Percentiles rank a stretch among this genome's conserved stretches.
These are phyloP conservation scores for Yasuhikotakia modesta DNA, from an alignment of 2,797 vertebrate genomes.

Conservation along the genomic window DNA sequence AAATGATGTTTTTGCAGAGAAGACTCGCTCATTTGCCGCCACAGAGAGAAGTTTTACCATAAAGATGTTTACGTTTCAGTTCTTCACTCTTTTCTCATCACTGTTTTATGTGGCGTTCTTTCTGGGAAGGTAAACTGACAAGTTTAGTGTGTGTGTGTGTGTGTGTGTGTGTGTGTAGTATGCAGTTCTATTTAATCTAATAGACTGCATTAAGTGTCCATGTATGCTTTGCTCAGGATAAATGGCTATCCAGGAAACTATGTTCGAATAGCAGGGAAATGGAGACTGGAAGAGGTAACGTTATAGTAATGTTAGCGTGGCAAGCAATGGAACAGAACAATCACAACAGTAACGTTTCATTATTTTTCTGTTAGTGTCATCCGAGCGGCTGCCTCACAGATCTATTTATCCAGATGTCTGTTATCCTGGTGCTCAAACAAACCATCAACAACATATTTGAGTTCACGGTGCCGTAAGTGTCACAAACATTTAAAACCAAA, in stretches of 20 bases:
- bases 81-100: conserved; percentile 93
- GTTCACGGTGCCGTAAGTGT: conserved; percentile 68
- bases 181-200: background rate
- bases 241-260: conserved; percentile 91
- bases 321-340: background rate
- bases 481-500: background rate
- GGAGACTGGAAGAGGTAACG: conserved; percentile 93
- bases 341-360: background rate
- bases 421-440: conserved; percentile 93
- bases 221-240: conserved; percentile 77
- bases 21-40: conserved; percentile 82
- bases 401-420: conserved; percentile 94
- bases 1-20: conserved; percentile 73
- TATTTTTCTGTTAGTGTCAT: conserved; percentile 82
- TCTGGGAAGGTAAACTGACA: conserved; percentile 85
- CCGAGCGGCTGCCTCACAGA: conserved; percentile 96
- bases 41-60: conserved; percentile 87
- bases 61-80: conserved; percentile 96
- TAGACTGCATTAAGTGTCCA: background rate
- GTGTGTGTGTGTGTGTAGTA: background rate
- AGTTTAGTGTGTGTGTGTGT: background rate
- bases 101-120: conserved; percentile 95
- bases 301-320: conserved; percentile 29
- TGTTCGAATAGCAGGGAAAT: conserved; percentile 85
- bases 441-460: conserved; percentile 81